Evolutionary conservation across 2,113 vertebrate genomes (phyloP).

Genomic region (Rhinopithecus roxellana): DNA sequence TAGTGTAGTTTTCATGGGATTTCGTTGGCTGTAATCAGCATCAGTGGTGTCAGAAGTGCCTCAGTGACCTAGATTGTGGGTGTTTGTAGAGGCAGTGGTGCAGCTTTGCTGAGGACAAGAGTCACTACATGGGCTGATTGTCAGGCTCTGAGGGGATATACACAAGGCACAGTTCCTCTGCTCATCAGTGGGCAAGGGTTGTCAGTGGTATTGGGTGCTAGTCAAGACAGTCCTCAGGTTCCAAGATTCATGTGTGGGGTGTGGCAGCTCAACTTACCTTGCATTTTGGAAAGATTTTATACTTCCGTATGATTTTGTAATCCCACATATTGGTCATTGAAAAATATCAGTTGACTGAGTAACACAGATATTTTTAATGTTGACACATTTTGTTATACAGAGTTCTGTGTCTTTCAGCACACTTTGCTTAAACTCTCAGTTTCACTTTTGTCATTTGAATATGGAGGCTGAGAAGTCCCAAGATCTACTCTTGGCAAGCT

Average conservation of each 20-base stretch:
- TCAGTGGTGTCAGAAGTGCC: too few species aligned
- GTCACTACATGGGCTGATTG: background rate
- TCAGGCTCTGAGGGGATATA: background rate
- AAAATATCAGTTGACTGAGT: background rate
- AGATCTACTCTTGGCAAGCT: background rate
- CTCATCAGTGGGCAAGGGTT: background rate
- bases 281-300: background rate
- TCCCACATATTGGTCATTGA: background rate
- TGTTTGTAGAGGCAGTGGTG: background rate
- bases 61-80: too few species aligned
- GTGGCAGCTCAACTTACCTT: background rate
- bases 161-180: background rate
- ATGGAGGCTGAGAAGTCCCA: background rate
- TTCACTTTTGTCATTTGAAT: background rate
- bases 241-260: background rate
- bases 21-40: too few species aligned
- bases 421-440: background rate
- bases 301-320: background rate
- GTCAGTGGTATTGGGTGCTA: background rate
- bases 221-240: background rate
- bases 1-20: too few species aligned
- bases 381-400: background rate
- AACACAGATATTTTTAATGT: background rate
- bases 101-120: background rate
- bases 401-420: background rate